These are phyloP conservation scores for Onychomys torridus DNA, from an alignment of 2,797 vertebrate species.

Conservation along the genomic window DNA sequence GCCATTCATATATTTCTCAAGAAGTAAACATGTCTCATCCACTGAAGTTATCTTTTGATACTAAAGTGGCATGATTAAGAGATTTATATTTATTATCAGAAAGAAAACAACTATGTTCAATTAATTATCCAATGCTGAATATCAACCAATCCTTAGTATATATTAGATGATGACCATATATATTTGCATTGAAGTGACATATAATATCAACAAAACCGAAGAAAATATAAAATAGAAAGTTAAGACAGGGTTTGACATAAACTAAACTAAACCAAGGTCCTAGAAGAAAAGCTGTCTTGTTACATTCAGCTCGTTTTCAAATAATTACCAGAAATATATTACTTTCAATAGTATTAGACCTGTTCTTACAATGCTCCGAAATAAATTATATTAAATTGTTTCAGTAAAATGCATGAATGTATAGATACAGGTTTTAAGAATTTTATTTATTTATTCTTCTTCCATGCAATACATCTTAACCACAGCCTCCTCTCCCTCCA, in stretches of 20 bases:
- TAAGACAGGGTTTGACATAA: slow-evolving; percentile 9
- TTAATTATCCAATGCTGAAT: background rate
- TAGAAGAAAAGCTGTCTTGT: slow-evolving; percentile 20
- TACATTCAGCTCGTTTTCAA: background rate
- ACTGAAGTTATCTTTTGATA: slow-evolving; percentile 10
- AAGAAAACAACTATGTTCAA: background rate
- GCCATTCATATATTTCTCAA: background rate
- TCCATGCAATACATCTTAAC: background rate
- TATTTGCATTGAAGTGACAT: slow-evolving; percentile 9
- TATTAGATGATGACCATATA: background rate
- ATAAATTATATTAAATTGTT: background rate
- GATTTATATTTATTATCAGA: background rate
- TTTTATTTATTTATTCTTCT: background rate
- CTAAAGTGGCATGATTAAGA: background rate
- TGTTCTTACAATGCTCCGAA: background rate
- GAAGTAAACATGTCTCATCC: background rate
- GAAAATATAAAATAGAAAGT: background rate
- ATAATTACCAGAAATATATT: slow-evolving; percentile 23
- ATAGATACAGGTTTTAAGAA: background rate
- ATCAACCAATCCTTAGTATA: background rate
- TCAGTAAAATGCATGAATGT: background rate
- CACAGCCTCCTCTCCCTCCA: background rate
- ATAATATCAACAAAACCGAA: background rate
- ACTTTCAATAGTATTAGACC: background rate
- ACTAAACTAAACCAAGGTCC: slow-evolving; percentile 14